These are phyloP conservation scores for Drosophila ambigua DNA, from an alignment of 1,140 invertebrate species.

Conservation along the genomic window DNA sequence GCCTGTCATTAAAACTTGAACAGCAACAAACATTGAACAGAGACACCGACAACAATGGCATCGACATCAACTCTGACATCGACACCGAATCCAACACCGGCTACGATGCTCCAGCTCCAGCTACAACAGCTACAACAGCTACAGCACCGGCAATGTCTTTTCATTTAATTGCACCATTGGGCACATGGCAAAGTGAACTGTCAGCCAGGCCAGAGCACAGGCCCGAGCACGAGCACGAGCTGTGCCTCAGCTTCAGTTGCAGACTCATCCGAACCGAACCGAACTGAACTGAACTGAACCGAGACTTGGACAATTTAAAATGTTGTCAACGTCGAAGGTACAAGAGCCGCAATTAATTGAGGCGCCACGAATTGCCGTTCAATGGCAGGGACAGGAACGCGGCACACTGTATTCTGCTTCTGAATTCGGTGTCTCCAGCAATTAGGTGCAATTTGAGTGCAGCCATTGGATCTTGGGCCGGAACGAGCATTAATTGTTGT, in stretches of 20 bases:
- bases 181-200: conserved; percentile 44
- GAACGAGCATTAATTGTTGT: no score
- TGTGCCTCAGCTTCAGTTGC: no score
- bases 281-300: no score
- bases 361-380: conserved; percentile 32
- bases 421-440: no score
- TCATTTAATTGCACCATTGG: conserved; percentile 60
- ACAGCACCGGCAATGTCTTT: conserved; percentile 39
- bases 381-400: conserved; percentile 30
- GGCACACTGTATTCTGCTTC: no score
- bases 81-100: conserved; percentile 15
- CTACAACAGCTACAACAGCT: no score
- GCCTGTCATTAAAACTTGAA: conserved; percentile 49
- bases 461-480: no score
- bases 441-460: no score
- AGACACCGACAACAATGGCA: conserved; percentile 13
- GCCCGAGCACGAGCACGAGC: no score
- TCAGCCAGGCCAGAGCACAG: background rate
- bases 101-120: no score
- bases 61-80: conserved; percentile 19
- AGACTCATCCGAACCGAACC: no score
- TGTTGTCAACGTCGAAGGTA: conserved; percentile 28
- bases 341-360: conserved; percentile 37
- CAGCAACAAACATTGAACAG: conserved; percentile 31
- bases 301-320: conserved; percentile 19